Conservation (phyloP, 2,888 invertebrate genomes). For the Tachina grossa region DNA sequence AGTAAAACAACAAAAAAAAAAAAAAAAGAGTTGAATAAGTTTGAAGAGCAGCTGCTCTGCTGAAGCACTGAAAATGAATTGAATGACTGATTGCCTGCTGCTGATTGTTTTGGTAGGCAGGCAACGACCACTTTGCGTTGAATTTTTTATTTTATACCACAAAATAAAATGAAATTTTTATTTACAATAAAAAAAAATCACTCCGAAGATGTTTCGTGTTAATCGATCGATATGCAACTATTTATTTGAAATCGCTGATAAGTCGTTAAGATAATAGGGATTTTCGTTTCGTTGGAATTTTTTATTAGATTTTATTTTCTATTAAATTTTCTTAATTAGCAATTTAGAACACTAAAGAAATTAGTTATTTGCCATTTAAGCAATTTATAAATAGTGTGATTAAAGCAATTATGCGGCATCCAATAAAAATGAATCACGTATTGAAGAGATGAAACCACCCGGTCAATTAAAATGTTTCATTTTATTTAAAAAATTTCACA, state of each 20-base stretch:
- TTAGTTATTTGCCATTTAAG: conserved; percentile 16
- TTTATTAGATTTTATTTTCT: not conserved
- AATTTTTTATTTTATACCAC: conserved; percentile 31
- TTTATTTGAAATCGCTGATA: conserved; percentile 79
- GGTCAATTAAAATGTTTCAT: conserved; percentile 51
- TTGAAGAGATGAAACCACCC: conserved; percentile 66
- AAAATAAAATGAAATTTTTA: conserved; percentile 23
- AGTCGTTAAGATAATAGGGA: conserved; percentile 53
- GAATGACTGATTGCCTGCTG: conserved; percentile 11
- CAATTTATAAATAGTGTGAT: not conserved
- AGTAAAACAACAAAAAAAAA: not conserved
- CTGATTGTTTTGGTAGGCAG: not conserved
- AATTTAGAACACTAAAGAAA: conserved; percentile 50
- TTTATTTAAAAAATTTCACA: conserved; percentile 6
- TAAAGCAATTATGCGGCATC: conserved; percentile 50
- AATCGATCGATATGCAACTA: conserved; percentile 82
- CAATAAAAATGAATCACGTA: conserved; percentile 72
- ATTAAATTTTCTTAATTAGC: conserved; percentile 33
- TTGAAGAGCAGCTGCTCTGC: conserved; percentile 35
- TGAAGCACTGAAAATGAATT: conserved; percentile 35
- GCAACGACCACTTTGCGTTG: conserved; percentile 65
- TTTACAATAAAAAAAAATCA: not conserved
- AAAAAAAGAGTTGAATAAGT: not conserved
- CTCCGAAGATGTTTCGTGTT: conserved; percentile 78
- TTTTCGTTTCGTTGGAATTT: conserved; percentile 27